Evolutionary conservation across 2,888 invertebrate genomes (phyloP), one percentile per base, ranked within the genome.

Genomic region (Germaria angustata): DNA sequence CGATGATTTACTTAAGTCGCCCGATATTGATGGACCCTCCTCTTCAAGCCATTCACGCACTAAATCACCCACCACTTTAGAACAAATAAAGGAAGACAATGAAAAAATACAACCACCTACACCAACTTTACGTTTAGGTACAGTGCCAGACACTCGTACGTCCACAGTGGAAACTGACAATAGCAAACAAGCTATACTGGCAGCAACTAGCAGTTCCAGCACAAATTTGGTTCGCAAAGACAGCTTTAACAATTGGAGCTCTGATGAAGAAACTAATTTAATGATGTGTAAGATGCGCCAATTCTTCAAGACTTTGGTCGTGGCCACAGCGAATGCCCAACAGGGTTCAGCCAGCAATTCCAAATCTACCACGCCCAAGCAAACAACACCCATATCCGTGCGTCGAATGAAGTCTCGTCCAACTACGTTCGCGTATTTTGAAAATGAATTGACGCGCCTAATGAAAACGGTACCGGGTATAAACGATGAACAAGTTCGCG

Each of bases 281-380:
- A 97, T 97, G 97, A 97, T 97, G 97, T 96, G 95, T 41, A 97
- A 97, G 92, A 96, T 97, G 96, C 93, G 97, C 1, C 96, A 96
- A 87, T 97, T 97, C 90, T 97, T 97, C 91, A 97, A 97, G 91
- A 96, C 96, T 65, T 95, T 97, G 93, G 94, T 97, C n/a, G 95
- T 95, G 39, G 93, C 93, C 20, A 91, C 90, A 20, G 90, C 91
- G n/a, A 92, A 92, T 86, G 92, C 92, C 1, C 93, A 90, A 83
- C 89, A 90, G 66, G 88, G 88, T 49, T 72, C 84, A 11, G 77
- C 85, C 1, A 87, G 76, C 36, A 85, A 80, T 53, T 84, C 85
- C 0, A 88, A 88, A 59, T 82, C 85, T 2, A 84, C 85, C 22
- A 88, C 87, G 3, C 87, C 89, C 3, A 93, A 92, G 75, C 92